These are phyloP conservation scores for Emydocephalus ijimae DNA, from an alignment of 2,113 vertebrate genomes.

Conservation along the genomic window DNA sequence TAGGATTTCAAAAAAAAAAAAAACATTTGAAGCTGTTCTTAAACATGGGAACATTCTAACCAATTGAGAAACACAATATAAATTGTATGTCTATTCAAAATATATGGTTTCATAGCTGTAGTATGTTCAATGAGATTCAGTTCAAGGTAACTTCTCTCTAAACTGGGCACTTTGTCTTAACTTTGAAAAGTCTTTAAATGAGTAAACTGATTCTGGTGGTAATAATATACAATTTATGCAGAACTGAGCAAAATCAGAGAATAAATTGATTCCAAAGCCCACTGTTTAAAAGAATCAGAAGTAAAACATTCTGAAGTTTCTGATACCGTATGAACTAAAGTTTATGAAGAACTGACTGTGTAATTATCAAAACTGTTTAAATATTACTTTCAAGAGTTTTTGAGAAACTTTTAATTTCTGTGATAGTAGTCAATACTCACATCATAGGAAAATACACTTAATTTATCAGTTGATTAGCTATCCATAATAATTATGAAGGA, in stretches of 20 bases:
- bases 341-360: constrained; percentile 22
- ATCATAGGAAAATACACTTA: constrained; percentile 18
- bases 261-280: background rate
- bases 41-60: background rate
- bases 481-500: constrained; percentile 44
- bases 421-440: constrained; percentile 41
- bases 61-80: background rate
- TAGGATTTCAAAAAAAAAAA: background rate
- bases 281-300: background rate
- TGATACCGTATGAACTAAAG: rapidly evolving
- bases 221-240: background rate
- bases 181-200: background rate
- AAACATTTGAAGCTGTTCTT: background rate
- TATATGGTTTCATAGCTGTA: background rate
- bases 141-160: background rate
- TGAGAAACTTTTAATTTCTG: constrained; percentile 1
- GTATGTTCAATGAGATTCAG: background rate
- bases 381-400: background rate
- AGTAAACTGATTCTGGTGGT: background rate
- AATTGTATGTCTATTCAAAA: background rate
- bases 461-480: constrained; percentile 40
- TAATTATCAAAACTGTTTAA: constrained; percentile 27
- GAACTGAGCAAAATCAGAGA: background rate
- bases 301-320: background rate
- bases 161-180: background rate